phyloP scores from a whole-genome alignment of 2,888 invertebrate species.

The Cheilosia impressa region DNA sequence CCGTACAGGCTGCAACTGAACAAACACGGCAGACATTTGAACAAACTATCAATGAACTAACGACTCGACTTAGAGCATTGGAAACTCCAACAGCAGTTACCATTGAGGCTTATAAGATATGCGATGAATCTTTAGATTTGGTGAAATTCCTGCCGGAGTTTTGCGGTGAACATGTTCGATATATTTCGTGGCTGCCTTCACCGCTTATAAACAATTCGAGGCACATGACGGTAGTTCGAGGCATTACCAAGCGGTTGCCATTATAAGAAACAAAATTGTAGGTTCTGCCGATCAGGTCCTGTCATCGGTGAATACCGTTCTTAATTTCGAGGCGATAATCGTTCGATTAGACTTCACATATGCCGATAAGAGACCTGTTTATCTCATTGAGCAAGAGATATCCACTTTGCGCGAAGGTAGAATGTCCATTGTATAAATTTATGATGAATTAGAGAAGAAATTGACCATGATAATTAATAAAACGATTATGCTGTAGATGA shows the following conservation, averaged over 20 bases:
- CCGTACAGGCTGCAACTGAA: conserved; percentile 9
- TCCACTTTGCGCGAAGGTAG: background rate
- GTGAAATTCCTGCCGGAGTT: conserved; percentile 26
- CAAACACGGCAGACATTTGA: conserved; percentile 11
- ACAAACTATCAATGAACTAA: background rate
- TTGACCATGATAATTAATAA: conserved; percentile 42
- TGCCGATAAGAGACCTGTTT: conserved; percentile 53
- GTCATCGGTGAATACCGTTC: conserved; percentile 61
- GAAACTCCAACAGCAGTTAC: too few species aligned
- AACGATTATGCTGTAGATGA: conserved; percentile 27
- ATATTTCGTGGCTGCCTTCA: conserved; percentile 24
- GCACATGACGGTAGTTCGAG: background rate
- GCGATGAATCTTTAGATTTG: conserved; percentile 9
- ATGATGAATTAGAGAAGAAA: conserved; percentile 43
- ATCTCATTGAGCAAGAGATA: conserved; percentile 18
- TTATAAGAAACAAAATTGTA: conserved; percentile 51
- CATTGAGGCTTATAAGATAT: background rate
- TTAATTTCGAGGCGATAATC: conserved; percentile 59
- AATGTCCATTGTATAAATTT: conserved; percentile 39
- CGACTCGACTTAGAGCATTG: background rate
- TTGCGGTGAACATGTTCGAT: conserved; percentile 3
- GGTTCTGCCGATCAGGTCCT: conserved; percentile 49
- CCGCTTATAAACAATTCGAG: conserved; percentile 26
- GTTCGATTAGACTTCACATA: conserved; percentile 66
- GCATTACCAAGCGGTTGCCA: conserved; percentile 27